Base-by-base conservation (phyloP, 2,888 invertebrate genomes). In the Scaptomyza reducta region DNA sequence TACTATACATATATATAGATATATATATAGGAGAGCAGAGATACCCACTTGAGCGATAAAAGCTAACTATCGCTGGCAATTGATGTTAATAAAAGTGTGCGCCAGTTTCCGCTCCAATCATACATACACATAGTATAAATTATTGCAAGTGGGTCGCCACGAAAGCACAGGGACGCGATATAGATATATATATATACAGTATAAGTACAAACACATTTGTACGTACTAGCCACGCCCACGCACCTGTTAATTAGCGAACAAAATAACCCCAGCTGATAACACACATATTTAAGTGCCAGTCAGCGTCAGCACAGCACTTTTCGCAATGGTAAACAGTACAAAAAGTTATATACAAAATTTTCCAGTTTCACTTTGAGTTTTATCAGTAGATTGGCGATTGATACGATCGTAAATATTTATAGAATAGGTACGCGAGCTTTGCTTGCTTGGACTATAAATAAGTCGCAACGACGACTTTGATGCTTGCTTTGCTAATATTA, bases 51-150 rank as follows among this genome's bases (percentile, higher is more conserved):
- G 61, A 68, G 51, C 22, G 81, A 84, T 85, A 85, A 74, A 72
- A 62, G 63, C 60, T 35, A 59, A 61, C 74, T 77, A 78, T 77
- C 71, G 71, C 78, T 53, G 50, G 25, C 75, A 78, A 83, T 83
- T 73, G 80, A 75, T 69, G 78, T 75, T 83, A 83, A 80, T 83
- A 77, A 77, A 83, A 72, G 54, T 80, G 57, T 70, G 65, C 51
- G 70, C 63, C 69, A 68, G 76, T 78, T 81, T 81, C 78, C 84
- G 81, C 65, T 57, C 75, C 78, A 66, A 71, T 69, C 68, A 71
- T 70, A 38, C 68, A 71, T 70, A 38, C 38, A 49, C 14, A 14
- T 33, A 44, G 29, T 33, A 44, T 53, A 49, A 67, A 25, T 31
- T 10, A 42, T 42, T 54, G 41, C 71, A 74, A 64, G 54, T 74